phyloP scores from a whole-genome alignment of 2,888 invertebrate genomes.

The Drepanosiphum platanoidis region DNA sequence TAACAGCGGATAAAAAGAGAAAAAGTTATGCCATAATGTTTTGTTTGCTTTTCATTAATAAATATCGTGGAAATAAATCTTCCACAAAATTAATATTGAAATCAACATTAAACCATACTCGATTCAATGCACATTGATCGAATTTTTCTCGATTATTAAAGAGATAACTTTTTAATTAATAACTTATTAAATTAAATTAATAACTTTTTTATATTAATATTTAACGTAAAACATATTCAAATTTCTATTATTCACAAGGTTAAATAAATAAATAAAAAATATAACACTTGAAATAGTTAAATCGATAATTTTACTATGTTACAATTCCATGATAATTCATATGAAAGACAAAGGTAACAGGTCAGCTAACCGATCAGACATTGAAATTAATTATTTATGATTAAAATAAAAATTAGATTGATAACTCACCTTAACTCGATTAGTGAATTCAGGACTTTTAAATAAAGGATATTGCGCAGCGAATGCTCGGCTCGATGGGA shows the following conservation, averaged over 20 bases:
- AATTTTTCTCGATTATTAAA: too few species aligned
- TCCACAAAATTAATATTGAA: not conserved
- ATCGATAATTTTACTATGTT: not conserved
- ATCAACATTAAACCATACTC: not conserved
- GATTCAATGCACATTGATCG: too few species aligned
- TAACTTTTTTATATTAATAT: not conserved
- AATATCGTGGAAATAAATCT: not conserved
- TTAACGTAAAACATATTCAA: not conserved
- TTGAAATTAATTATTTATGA: not conserved
- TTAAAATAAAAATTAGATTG: slow-evolving; percentile 14
- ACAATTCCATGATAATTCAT: not conserved
- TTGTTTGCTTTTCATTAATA: not conserved
- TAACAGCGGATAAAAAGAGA: too few species aligned
- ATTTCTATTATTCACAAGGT: not conserved
- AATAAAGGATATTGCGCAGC: slow-evolving; percentile 78
- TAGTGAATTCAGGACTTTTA: slow-evolving; percentile 74
- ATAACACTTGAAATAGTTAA: not conserved
- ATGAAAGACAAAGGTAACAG: not conserved
- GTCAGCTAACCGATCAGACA: not conserved
- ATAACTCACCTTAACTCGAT: slow-evolving; percentile 73
- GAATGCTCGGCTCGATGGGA: slow-evolving; percentile 85
- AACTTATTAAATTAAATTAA: too few species aligned
- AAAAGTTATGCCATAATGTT: not conserved
- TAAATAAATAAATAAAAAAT: not conserved
- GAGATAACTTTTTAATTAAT: too few species aligned